These are phyloP conservation scores for Pectinophora gossypiella DNA, from an alignment of 1,140 invertebrate species.

Conservation along the genomic window DNA sequence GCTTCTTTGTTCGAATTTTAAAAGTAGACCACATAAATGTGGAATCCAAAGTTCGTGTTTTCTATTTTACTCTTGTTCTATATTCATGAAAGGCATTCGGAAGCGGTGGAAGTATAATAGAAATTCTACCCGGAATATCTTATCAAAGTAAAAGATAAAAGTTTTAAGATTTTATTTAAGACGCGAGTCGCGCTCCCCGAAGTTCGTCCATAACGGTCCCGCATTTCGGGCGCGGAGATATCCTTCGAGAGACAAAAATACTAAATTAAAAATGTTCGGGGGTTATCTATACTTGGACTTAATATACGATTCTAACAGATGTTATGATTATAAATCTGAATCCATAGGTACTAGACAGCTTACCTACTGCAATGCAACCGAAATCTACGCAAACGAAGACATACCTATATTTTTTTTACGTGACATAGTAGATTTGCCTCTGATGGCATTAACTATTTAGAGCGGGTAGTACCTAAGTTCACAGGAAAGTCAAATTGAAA, in stretches of 20 bases:
- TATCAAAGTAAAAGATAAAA: slow-evolving; percentile 56
- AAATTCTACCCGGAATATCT: slow-evolving; percentile 22
- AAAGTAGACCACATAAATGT: not conserved
- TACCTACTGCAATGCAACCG: not conserved
- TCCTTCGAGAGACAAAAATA: slow-evolving; percentile 14
- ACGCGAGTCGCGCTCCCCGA: slow-evolving; percentile 30
- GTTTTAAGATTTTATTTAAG: slow-evolving; percentile 59
- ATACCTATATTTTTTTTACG: too few species aligned
- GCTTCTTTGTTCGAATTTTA: too few species aligned
- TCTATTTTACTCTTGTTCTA: not conserved
- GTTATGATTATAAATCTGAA: not conserved
- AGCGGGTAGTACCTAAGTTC: too few species aligned
- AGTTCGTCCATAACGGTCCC: slow-evolving; percentile 44
- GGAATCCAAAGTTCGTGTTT: not conserved
- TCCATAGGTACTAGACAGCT: not conserved
- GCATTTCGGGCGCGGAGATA: slow-evolving; percentile 14
- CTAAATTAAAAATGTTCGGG: slow-evolving; percentile 21
- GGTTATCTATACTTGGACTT: not conserved
- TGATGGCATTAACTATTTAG: too few species aligned
- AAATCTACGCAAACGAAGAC: too few species aligned
- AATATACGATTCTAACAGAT: not conserved
- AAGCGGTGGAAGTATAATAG: slow-evolving; percentile 20
- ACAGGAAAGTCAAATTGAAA: too few species aligned
- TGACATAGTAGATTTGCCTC: too few species aligned
- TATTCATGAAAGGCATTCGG: slow-evolving; percentile 14